Evolutionary conservation across 2,113 vertebrate genomes (phyloP).

Genomic region (Mastomys natalensis): DNA sequence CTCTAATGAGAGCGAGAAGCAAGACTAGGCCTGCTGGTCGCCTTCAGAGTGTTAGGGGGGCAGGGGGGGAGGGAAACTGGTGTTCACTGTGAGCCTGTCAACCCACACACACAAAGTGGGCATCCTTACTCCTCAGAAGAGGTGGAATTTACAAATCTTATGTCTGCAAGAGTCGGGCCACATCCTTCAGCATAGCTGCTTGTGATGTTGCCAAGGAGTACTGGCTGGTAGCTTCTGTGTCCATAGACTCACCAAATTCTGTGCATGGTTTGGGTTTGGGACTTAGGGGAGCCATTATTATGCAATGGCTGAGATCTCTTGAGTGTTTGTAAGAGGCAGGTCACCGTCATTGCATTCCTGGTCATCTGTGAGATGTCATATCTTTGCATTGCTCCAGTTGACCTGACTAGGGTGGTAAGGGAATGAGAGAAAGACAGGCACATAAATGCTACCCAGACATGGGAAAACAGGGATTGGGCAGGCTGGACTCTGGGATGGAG

Average conservation of each 20-base stretch:
- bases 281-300: not conserved
- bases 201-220: not conserved
- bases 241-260: not conserved
- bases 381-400: not conserved
- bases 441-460: not conserved
- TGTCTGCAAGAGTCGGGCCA: not conserved
- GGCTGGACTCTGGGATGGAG: not conserved
- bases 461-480: not conserved
- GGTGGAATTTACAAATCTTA: not conserved
- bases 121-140: not conserved
- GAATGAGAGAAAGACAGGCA: not conserved
- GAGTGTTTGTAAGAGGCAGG: not conserved
- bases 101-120: not conserved
- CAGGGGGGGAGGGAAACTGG: not conserved
- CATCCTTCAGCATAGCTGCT: not conserved
- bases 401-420: not conserved
- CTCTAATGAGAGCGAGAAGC: not conserved
- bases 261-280: not conserved
- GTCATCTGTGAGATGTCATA: not conserved
- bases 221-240: not conserved
- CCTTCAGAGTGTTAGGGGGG: not conserved
- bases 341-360: not conserved
- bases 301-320: not conserved
- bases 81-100: not conserved
- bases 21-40: not conserved